A percentile compares a stretch with the other conserved stretches of the same genome.
Conservation (phyloP, 2,888 invertebrate species). For the Trissoscelio sp. region DNA sequence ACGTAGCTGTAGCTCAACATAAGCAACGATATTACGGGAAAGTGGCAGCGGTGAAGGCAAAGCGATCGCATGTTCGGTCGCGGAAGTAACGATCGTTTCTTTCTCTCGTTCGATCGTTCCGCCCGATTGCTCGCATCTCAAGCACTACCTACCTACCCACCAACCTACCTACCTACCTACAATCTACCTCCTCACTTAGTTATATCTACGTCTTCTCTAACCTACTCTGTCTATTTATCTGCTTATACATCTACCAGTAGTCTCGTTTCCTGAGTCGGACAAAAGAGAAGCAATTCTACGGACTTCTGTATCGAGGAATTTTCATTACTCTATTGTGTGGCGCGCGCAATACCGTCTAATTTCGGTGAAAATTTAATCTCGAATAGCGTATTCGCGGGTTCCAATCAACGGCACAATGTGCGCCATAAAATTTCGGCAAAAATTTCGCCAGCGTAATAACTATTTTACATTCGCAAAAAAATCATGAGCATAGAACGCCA, state of each 20-base stretch:
- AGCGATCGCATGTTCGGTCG: slow-evolving; percentile 72
- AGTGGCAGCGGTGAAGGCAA: slow-evolving; percentile 64
- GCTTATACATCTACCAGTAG: slow-evolving; percentile 21
- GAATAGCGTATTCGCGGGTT: slow-evolving; percentile 4
- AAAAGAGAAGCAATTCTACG: slow-evolving; percentile 26
- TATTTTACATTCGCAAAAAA: slow-evolving; percentile 54
- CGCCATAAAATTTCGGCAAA: slow-evolving; percentile 22
- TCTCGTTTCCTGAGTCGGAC: slow-evolving; percentile 10
- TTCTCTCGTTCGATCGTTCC: slow-evolving; percentile 75
- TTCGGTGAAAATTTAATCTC: slow-evolving; percentile 41
- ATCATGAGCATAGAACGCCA: too few species aligned
- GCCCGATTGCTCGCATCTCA: slow-evolving; percentile 72
- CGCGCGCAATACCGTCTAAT: slow-evolving; percentile 10
- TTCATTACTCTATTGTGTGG: slow-evolving; percentile 21
- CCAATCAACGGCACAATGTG: slow-evolving; percentile 31
- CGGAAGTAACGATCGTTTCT: slow-evolving; percentile 74
- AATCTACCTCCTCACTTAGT: slow-evolving; percentile 20
- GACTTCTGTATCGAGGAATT: slow-evolving; percentile 2
- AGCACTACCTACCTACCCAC: slow-evolving; percentile 61
- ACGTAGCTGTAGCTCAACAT: slow-evolving; percentile 38
- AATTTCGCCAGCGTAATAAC: slow-evolving; percentile 32
- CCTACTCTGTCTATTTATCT: slow-evolving; percentile 42
- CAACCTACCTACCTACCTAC: slow-evolving; percentile 65
- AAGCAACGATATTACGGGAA: slow-evolving; percentile 60
- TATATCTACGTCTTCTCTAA: slow-evolving; percentile 47